Evolutionary conservation across 1,140 invertebrate species (phyloP), one percentile per base, ranked within the genome.

Genomic region (Oncopodura yosiiana): DNA sequence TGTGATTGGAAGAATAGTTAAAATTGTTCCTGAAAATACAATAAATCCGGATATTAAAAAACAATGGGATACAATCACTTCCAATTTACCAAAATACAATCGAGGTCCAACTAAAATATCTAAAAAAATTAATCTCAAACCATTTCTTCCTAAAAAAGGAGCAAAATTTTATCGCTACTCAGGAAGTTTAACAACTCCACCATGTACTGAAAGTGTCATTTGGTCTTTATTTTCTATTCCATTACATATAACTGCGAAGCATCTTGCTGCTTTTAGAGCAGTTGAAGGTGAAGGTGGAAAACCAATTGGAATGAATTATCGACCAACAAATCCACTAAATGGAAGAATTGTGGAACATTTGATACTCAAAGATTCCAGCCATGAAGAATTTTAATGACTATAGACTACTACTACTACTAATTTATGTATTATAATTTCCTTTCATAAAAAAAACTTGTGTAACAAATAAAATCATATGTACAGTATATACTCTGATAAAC

Each of bases 181-280:
- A 30, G 92, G 92, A 1, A 94, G 89, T 2, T 69, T 94, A 29
- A 94, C 92, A 0, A 94, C 90, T 2, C 92, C 92, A 2, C 88
- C 89, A 0, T 94, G 91, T 65, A 78, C 78, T 6, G 90, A 94
- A 74, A 78, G 83, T 3, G 90, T 94, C 3, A 84, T 80, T 1
- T 95, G 92, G 91, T 82, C 93, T 16, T 80, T 94, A 63, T 88
- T 89, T 32, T 38, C 39, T 14, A 26, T 41, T 39, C 49, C 49
- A 18, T 21, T 41, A 18, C 27, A 27, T 1, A 19, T 51, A 14
- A 41, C 49, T 3, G 24, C 27, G 6, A 42, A 32, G 29, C 49
- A 51, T 30, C 24, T 51, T 11, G 38, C 24, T 5, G 27, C 49
- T 3, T 51, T 51, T 42, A 41, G 49, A 30, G 24, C 8, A 42